Evolutionary conservation across 2,113 vertebrate species (phyloP), one percentile per base, ranked within the genome.

Genomic region (Xiphorhynchus elegans): DNA sequence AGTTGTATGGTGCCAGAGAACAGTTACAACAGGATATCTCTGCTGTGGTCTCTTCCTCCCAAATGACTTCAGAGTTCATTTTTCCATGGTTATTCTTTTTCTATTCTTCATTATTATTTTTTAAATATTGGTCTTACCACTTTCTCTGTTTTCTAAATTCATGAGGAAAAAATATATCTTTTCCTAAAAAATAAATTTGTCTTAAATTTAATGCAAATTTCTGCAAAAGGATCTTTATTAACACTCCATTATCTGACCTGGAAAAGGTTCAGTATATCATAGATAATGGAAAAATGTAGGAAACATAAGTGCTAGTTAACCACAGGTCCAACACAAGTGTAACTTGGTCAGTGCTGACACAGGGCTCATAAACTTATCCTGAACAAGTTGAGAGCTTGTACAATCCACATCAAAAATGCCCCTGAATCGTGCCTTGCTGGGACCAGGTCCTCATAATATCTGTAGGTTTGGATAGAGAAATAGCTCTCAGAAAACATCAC

Each of bases 251-350:
- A 68, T 90, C 75, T 85, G 58, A 86, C 88, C 53, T 80, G 67
- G 80, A 85, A 68, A 53, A 72, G 13, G 33, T 90, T 53, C 53
- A 83, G 58, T 35, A 60, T 68, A 75, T 11, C 31, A 62, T 3
- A 73, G 53, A 79, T 88, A 92, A 90, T 83, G 72, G 79, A 93
- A 95, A 92, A 88, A 68, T 44, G 8, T 31, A 85, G 63, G 53
- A 88, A 92, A 86, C 7, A 4, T 68, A 60, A 68, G 18, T 52
- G 26, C 62, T 64, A 42, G 53, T 73, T 81, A 93, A 64, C 39
- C 49, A 83, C 24, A 83, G 67, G 69, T 39, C 49, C 66, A 88
- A 37, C 20, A 53, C 10, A 55, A 87, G 20, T 68, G 35, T 52
- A 84, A 66, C 55, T 88, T 62, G 55, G 53, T 63, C 59, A 73